Percentiles rank a stretch among this genome's conserved stretches.
These are phyloP conservation scores for Scortum barcoo DNA, from an alignment of 2,113 vertebrate species.

Conservation along the genomic window DNA sequence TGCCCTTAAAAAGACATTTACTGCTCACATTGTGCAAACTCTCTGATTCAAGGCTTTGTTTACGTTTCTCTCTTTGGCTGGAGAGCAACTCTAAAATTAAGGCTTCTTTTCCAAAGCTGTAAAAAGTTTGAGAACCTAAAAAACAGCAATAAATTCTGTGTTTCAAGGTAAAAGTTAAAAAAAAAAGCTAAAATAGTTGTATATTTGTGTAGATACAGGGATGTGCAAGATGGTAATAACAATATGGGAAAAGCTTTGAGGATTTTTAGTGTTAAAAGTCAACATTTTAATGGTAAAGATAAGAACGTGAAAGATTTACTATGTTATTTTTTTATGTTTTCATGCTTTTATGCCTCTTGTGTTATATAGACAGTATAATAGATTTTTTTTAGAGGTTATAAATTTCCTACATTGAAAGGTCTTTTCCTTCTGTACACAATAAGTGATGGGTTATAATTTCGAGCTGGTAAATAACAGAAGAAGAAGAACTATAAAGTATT, in stretches of 20 bases:
- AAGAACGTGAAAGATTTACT: not conserved
- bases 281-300: not conserved
- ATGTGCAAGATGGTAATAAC: not conserved
- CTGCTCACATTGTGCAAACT: not conserved
- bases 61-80: not conserved
- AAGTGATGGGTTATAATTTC: not conserved
- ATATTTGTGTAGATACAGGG: not conserved
- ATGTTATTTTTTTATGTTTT: not conserved
- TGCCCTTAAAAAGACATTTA: not conserved
- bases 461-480: not conserved
- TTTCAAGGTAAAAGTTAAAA: not conserved
- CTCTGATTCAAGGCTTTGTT: too few relatives aligned
- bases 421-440: not conserved
- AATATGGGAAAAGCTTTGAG: not conserved
- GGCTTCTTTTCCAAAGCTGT: too few relatives aligned
- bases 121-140: not conserved
- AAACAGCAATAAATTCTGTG: not conserved
- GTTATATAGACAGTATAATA: not conserved
- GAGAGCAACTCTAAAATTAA: not conserved
- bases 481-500: not conserved
- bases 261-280: not conserved
- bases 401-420: not conserved
- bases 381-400: not conserved
- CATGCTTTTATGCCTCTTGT: too few relatives aligned
- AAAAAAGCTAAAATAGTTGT: accelerated